Conservation (phyloP, 2,113 vertebrate species). For the Hippoglossus stenolepis region DNA sequence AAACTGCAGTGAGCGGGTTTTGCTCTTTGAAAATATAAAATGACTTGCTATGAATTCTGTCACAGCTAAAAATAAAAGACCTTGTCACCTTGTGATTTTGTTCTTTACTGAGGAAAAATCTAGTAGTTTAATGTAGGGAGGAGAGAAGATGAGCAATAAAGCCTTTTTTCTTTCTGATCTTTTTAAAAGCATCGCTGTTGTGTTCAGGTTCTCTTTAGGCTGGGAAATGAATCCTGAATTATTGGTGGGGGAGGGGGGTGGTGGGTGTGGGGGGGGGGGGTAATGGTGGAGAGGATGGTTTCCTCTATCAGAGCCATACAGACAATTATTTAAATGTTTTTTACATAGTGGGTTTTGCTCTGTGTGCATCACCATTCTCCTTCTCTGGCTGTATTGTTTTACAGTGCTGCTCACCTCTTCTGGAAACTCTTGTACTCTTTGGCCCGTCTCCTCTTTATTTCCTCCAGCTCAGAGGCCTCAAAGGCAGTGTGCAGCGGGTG, state of each 20-base stretch:
- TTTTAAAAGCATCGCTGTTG: no score
- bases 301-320: no score
- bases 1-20: not conserved
- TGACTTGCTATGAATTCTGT: not conserved
- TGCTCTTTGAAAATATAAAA: not conserved
- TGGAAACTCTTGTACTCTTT: slow-evolving; percentile 86
- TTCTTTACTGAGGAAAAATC: not conserved
- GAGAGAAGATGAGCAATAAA: no score
- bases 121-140: no score
- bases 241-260: no score
- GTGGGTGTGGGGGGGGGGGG: no score
- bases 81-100: not conserved
- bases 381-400: not conserved
- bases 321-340: no score
- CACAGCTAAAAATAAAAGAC: not conserved
- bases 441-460: slow-evolving; percentile 80
- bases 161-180: no score
- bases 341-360: no score
- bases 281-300: no score
- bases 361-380: not conserved
- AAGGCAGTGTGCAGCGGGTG: slow-evolving; percentile 84
- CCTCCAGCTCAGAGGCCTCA: slow-evolving; percentile 78
- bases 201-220: no score
- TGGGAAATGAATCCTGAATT: no score
- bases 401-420: slow-evolving; percentile 76